These are phyloP conservation scores for Mustelus asterias DNA, from an alignment of 2,113 vertebrate species.

Conservation along the genomic window DNA sequence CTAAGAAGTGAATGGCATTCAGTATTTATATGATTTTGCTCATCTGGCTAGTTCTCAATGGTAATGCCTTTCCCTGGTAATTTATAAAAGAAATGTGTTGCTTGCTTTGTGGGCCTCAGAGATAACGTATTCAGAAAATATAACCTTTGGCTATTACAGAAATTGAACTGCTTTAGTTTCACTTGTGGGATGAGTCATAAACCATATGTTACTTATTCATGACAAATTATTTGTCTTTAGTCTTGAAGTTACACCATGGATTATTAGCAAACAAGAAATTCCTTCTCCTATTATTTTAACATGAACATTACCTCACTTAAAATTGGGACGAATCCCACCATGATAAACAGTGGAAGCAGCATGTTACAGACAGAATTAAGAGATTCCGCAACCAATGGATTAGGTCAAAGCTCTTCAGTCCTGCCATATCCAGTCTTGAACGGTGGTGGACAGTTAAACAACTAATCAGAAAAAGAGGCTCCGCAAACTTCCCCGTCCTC, in stretches of 20 bases:
- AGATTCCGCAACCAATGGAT: neutral
- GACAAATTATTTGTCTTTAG: neutral
- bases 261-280: neutral
- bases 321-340: neutral
- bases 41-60: neutral
- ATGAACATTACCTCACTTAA: neutral
- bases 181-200: conserved; percentile 11
- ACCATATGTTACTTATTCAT: conserved; percentile 29
- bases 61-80: neutral
- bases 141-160: neutral
- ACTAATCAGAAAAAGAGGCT: neutral
- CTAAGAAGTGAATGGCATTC: neutral
- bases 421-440: neutral
- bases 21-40: neutral
- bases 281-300: neutral
- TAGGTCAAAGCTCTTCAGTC: neutral
- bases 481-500: neutral
- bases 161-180: neutral
- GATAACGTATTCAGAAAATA: neutral
- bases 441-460: neutral
- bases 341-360: neutral
- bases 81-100: neutral
- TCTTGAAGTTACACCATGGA: neutral
- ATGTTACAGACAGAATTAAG: neutral
- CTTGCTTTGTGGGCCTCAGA: neutral